A percentile compares a stretch with the other conserved stretches of the same genome.
Evolutionary conservation across 2,113 vertebrate genomes (phyloP).

Genomic region (Nematolebias whitei): DNA sequence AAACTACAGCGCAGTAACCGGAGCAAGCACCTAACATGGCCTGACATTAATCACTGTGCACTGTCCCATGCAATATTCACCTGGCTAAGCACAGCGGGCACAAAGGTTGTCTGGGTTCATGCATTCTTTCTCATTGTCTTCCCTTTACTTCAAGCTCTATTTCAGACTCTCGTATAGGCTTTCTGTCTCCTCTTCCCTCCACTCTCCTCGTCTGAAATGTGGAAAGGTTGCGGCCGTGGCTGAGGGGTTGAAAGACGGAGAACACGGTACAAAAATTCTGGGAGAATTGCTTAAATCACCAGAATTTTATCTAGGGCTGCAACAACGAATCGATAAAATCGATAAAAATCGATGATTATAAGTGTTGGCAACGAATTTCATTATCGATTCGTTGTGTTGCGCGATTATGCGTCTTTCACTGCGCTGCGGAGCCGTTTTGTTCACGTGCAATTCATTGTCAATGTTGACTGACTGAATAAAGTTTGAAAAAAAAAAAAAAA

Average conservation of each 20-base stretch:
- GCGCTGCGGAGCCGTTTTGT: too few species aligned
- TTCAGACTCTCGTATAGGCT: constrained; percentile 15
- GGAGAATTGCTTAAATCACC: too few species aligned
- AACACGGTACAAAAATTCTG: constrained; percentile 27
- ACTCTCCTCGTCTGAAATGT: constrained; percentile 3
- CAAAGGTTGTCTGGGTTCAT: constrained; percentile 43
- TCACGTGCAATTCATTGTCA: too few species aligned
- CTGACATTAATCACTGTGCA: constrained; percentile 72
- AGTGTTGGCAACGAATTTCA: too few species aligned
- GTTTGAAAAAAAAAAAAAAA: too few species aligned
- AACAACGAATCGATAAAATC: too few species aligned
- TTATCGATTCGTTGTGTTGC: too few species aligned
- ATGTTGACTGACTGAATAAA: too few species aligned
- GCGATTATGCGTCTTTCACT: too few species aligned
- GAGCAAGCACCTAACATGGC: constrained; percentile 60
- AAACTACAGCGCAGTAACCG: constrained; percentile 27
- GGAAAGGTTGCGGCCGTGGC: constrained; percentile 4
- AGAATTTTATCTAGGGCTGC: too few species aligned
- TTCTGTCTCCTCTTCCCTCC: neutral
- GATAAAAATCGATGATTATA: too few species aligned
- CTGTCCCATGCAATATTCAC: constrained; percentile 65
- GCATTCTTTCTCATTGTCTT: constrained; percentile 39
- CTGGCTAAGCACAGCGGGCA: constrained; percentile 56
- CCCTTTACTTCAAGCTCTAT: constrained; percentile 41
- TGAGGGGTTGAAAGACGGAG: neutral